Evolutionary conservation across 2,113 vertebrate genomes (phyloP).

Genomic region (Trichechus manatus): DNA sequence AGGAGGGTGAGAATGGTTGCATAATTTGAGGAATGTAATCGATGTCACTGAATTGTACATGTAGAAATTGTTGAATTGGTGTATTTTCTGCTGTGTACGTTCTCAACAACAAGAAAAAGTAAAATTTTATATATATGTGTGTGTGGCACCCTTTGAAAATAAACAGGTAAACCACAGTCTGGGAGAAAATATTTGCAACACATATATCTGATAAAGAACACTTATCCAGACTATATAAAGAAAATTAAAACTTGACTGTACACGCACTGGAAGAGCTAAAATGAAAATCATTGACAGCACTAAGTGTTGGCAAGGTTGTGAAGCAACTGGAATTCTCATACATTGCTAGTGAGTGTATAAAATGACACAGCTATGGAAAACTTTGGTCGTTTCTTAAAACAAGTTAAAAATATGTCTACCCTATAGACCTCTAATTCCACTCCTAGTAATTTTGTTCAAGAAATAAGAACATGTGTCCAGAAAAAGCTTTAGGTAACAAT

Average conservation of each 20-base stretch:
- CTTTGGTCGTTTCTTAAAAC: not conserved
- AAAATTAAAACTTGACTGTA: not conserved
- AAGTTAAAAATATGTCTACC: not conserved
- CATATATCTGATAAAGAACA: not conserved
- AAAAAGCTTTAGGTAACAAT: not conserved
- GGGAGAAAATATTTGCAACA: not conserved
- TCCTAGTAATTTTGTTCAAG: not conserved
- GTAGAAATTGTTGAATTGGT: no score
- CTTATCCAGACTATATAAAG: not conserved
- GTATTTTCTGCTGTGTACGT: no score
- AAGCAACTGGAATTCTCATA: no score
- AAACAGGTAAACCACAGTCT: not conserved
- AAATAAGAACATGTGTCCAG: not conserved
- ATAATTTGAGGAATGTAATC: no score
- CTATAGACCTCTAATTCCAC: not conserved
- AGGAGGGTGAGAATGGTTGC: no score
- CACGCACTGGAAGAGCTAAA: not conserved
- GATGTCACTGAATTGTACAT: no score
- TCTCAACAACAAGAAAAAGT: no score
- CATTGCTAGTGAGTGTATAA: no score
- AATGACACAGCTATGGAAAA: not conserved
- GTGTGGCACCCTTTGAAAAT: no score
- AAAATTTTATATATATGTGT: no score
- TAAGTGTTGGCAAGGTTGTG: no score
- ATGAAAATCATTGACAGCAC: not conserved